Percentiles rank a stretch among this genome's conserved stretches.
Evolutionary conservation across 2,888 invertebrate species (phyloP).

Genomic region (Parnassius orleans): DNA sequence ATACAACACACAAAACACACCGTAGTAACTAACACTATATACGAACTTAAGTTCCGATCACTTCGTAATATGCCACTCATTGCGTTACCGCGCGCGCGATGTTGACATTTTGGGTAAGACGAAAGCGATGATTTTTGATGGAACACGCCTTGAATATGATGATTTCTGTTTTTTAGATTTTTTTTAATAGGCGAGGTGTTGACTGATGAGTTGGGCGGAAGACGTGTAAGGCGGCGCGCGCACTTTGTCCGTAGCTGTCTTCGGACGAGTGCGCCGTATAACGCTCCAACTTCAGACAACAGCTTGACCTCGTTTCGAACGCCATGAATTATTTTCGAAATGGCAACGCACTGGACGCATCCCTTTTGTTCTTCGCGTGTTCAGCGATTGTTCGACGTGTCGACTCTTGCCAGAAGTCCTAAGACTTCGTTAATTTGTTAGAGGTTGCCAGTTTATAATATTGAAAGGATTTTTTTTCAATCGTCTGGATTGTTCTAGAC

Average conservation of each 20-base stretch:
- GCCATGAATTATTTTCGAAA: slow-evolving; percentile 74
- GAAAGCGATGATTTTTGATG: slow-evolving; percentile 14
- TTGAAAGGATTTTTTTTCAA: too few relatives aligned
- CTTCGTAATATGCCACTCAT: neutral
- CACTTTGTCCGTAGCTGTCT: slow-evolving; percentile 29
- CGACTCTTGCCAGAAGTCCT: too few relatives aligned
- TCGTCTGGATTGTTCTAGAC: too few relatives aligned
- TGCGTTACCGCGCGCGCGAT: neutral
- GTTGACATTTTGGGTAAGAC: neutral
- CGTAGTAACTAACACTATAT: slow-evolving; percentile 6
- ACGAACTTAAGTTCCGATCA: slow-evolving; percentile 6
- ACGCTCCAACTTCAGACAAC: slow-evolving; percentile 43
- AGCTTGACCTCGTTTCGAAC: slow-evolving; percentile 62
- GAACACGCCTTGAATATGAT: slow-evolving; percentile 31
- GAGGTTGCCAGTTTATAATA: too few relatives aligned
- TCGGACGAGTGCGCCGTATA: slow-evolving; percentile 31
- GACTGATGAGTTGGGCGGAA: slow-evolving; percentile 35
- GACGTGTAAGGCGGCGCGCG: slow-evolving; percentile 47
- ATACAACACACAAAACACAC: slow-evolving; percentile 9
- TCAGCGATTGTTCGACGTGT: slow-evolving; percentile 16
- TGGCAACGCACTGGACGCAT: slow-evolving; percentile 62
- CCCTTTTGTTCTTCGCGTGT: slow-evolving; percentile 32
- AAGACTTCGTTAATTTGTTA: too few relatives aligned
- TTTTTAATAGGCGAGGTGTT: slow-evolving; percentile 33
- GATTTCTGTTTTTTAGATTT: slow-evolving; percentile 34